phyloP scores from a whole-genome alignment of 1,140 invertebrate species.

The Psix sp. region DNA sequence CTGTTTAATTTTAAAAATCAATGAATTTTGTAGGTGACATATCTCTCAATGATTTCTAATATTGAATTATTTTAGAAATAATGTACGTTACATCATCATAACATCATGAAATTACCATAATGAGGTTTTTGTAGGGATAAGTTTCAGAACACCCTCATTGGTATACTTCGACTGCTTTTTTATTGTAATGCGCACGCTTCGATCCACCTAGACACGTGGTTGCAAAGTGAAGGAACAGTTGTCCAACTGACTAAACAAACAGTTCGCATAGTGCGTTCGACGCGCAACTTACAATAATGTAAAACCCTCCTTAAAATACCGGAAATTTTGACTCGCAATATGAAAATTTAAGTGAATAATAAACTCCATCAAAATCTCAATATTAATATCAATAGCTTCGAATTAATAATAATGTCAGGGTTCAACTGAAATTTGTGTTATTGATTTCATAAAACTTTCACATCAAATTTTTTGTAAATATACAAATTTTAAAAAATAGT shows the following conservation, averaged over 20 bases:
- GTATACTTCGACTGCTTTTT: slow-evolving; percentile 12
- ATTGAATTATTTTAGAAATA: too few species aligned
- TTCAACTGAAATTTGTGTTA: too few species aligned
- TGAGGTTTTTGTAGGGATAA: slow-evolving; percentile 15
- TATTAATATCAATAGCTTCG: too few species aligned
- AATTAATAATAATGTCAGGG: too few species aligned
- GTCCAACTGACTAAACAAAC: slow-evolving; percentile 49
- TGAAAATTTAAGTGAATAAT: background rate
- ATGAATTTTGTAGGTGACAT: too few species aligned
- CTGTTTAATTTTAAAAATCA: too few species aligned
- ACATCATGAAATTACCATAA: too few species aligned
- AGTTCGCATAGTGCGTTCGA: slow-evolving; percentile 43
- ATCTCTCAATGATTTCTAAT: too few species aligned
- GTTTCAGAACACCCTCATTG: slow-evolving; percentile 36
- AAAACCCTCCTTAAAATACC: slow-evolving; percentile 9
- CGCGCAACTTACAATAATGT: slow-evolving; percentile 49
- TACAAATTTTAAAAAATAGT: too few species aligned
- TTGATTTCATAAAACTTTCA: too few species aligned
- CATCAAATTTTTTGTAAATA: too few species aligned
- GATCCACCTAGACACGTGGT: slow-evolving; percentile 51
- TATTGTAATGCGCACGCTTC: slow-evolving; percentile 50
- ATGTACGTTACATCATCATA: too few species aligned
- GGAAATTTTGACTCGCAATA: background rate
- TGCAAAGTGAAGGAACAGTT: slow-evolving; percentile 50
- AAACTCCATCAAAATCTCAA: background rate